A percentile compares a stretch with the other conserved stretches of the same genome.
Conservation (phyloP, 1,140 invertebrate species). For the Orussus abietinus region DNA sequence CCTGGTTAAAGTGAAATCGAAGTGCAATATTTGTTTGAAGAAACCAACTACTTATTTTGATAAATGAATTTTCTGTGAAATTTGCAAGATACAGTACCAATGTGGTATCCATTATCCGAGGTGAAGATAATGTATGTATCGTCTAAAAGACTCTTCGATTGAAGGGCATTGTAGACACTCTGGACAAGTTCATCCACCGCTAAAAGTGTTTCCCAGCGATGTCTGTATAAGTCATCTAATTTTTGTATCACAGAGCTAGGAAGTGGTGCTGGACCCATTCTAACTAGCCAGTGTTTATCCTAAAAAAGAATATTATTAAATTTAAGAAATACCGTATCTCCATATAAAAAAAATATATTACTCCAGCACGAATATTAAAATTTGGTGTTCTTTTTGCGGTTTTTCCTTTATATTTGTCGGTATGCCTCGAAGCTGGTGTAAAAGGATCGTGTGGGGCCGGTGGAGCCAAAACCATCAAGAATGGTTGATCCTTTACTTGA, state of each 20-base stretch:
- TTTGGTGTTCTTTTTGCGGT: slow-evolving; percentile 66
- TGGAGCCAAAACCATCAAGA: slow-evolving; percentile 80
- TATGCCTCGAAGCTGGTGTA: slow-evolving; percentile 71
- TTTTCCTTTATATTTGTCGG: slow-evolving; percentile 57
- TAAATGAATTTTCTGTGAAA: not conserved
- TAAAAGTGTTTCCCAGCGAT: slow-evolving; percentile 72
- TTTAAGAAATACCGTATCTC: not conserved
- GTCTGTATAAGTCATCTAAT: slow-evolving; percentile 67
- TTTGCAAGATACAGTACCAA: slow-evolving; percentile 55
- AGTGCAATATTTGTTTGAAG: slow-evolving; percentile 6
- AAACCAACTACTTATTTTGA: slow-evolving; percentile 2
- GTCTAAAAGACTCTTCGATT: slow-evolving; percentile 56
- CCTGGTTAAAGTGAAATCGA: slow-evolving; percentile 55
- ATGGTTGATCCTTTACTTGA: slow-evolving; percentile 51
- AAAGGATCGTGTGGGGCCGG: slow-evolving; percentile 84
- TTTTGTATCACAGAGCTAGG: slow-evolving; percentile 55
- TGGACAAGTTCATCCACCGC: slow-evolving; percentile 83
- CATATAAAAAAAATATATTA: slow-evolving; percentile 3
- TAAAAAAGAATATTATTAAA: slow-evolving; percentile 35
- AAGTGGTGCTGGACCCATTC: slow-evolving; percentile 62
- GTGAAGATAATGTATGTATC: slow-evolving; percentile 81
- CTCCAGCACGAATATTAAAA: slow-evolving; percentile 74
- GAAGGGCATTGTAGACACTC: slow-evolving; percentile 59
- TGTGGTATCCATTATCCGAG: slow-evolving; percentile 87
- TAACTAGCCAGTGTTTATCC: slow-evolving; percentile 79